These are phyloP conservation scores for Gymnopithys bicolor DNA, from an alignment of 2,797 vertebrate species.

Conservation along the genomic window DNA sequence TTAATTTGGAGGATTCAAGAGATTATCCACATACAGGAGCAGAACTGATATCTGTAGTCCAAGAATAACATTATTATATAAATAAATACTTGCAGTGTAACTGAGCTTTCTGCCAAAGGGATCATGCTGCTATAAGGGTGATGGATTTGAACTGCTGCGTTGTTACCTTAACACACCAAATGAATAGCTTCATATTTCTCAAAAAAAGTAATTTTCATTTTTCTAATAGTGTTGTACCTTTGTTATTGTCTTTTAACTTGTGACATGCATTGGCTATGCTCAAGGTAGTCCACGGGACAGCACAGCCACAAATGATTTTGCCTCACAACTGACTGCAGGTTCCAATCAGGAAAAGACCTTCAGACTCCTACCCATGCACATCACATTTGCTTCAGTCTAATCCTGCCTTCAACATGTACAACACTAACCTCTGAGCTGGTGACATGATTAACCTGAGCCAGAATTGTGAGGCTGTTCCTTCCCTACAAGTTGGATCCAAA, in stretches of 20 bases:
- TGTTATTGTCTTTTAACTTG: not conserved
- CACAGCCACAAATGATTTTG: not conserved
- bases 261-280: not conserved
- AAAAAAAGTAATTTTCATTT: not conserved
- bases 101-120: not conserved
- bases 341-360: not conserved
- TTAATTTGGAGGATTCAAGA: slow-evolving; percentile 19
- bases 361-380: not conserved
- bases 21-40: slow-evolving; percentile 9
- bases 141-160: not conserved
- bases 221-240: not conserved
- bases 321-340: not conserved
- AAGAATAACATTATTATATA: slow-evolving; percentile 18
- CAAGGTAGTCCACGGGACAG: not conserved
- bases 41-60: not conserved
- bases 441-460: not conserved
- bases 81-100: not conserved
- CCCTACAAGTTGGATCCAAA: not conserved
- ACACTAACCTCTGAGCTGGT: not conserved
- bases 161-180: not conserved
- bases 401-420: not conserved
- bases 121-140: not conserved
- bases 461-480: not conserved
- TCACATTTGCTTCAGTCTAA: rapidly evolving
- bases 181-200: not conserved